Evolutionary conservation across 2,888 invertebrate species (phyloP).

Genomic region (Noctua janthina): DNA sequence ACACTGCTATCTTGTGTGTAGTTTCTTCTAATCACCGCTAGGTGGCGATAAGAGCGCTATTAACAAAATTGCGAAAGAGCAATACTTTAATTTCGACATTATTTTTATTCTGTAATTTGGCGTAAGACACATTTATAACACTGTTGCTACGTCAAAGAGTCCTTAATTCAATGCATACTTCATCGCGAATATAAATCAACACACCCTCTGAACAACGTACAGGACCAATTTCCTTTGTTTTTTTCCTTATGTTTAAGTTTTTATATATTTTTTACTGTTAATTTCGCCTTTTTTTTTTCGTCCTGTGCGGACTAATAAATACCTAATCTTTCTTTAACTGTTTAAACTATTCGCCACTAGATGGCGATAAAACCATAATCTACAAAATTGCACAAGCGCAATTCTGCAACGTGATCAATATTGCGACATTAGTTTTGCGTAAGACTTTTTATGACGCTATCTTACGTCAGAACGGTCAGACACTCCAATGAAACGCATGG

Average conservation of each 20-base stretch:
- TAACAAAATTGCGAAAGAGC: background rate
- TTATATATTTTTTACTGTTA: too few species aligned
- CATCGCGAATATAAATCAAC: background rate
- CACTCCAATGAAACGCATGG: conserved; percentile 21
- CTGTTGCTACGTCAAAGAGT: background rate
- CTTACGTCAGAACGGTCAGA: conserved; percentile 44
- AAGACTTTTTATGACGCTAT: conserved; percentile 43
- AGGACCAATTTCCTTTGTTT: too few species aligned
- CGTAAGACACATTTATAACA: background rate
- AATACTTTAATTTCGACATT: background rate
- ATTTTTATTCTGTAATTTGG: background rate
- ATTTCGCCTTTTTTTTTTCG: too few species aligned
- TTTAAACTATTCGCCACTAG: conserved; percentile 10
- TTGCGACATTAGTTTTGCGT: conserved; percentile 50
- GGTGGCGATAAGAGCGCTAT: background rate
- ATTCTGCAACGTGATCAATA: conserved; percentile 23
- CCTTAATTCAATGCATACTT: background rate
- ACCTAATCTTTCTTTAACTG: background rate
- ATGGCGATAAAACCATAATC: background rate
- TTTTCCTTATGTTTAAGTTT: too few species aligned
- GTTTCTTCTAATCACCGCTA: conserved; percentile 1
- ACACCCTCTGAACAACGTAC: background rate
- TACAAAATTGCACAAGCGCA: background rate
- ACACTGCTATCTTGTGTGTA: too few species aligned
- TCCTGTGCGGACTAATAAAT: too few species aligned